A percentile compares a stretch with the other conserved stretches of the same genome.
Evolutionary conservation across 2,797 vertebrate species (phyloP).

Genomic region (Manis pentadactyla): DNA sequence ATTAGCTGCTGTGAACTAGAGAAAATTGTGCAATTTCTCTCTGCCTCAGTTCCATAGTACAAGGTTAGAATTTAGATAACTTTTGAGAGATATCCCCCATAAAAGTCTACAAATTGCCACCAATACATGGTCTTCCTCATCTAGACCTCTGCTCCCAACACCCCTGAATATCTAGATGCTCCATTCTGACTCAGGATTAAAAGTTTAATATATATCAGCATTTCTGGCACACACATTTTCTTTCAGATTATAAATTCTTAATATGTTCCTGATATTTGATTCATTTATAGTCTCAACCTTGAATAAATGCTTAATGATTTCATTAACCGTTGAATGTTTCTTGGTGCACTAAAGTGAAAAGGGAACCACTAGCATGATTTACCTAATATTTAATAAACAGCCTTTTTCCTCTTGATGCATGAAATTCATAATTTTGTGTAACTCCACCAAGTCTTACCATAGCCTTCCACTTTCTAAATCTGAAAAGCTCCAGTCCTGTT

Average conservation of each 20-base stretch:
- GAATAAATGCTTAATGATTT: neutral
- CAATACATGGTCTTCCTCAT: neutral
- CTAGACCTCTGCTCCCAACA: neutral
- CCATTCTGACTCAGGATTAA: neutral
- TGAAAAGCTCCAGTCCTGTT: neutral
- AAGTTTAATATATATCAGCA: neutral
- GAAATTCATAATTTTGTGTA: neutral
- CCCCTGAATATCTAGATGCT: neutral
- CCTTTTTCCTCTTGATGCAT: neutral
- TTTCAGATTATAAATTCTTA: neutral
- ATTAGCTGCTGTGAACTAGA: neutral
- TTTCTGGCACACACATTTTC: neutral
- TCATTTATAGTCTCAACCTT: neutral
- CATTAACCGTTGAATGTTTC: neutral
- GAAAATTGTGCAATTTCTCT: neutral
- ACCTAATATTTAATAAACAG: neutral
- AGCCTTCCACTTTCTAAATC: neutral
- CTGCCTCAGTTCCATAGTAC: neutral
- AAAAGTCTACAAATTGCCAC: neutral
- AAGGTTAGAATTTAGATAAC: neutral
- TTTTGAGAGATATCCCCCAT: neutral
- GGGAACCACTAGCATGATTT: neutral
- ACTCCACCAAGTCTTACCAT: neutral
- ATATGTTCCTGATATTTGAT: neutral
- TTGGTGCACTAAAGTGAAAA: neutral